Evolutionary conservation across 1,140 invertebrate species (phyloP).

Genomic region (Plectus sambesii): DNA sequence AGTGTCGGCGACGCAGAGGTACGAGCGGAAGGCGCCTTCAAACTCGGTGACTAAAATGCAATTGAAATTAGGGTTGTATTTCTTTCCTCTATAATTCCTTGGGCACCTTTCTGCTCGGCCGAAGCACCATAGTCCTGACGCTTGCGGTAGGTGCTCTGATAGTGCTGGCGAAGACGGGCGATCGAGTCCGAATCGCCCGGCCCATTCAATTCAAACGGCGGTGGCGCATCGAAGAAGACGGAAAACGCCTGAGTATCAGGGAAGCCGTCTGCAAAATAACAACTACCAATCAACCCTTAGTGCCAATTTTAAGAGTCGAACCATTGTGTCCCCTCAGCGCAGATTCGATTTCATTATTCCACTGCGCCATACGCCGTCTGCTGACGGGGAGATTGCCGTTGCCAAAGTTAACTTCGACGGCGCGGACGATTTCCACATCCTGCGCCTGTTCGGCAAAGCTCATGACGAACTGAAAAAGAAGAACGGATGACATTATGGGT

Average conservation of each 20-base stretch:
- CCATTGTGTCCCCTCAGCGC: conserved; percentile 62
- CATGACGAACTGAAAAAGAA: conserved; percentile 67
- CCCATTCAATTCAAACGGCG: conserved; percentile 12
- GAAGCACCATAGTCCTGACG: conserved; percentile 1
- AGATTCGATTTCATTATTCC: conserved; percentile 48
- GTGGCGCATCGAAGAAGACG: conserved; percentile 6
- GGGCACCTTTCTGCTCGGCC: too few species aligned
- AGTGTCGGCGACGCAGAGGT: background rate
- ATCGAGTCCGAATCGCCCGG: conserved; percentile 18
- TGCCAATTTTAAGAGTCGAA: conserved; percentile 61
- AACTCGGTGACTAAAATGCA: too few species aligned
- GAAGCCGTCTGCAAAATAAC: background rate
- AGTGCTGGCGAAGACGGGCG: conserved; percentile 20
- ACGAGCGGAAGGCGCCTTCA: background rate
- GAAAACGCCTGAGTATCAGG: conserved; percentile 2
- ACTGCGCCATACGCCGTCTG: conserved; percentile 53
- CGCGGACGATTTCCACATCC: conserved; percentile 79
- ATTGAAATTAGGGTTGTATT: too few species aligned
- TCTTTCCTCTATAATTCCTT: too few species aligned
- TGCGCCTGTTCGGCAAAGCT: conserved; percentile 88
- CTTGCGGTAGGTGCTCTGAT: background rate
- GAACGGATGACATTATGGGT: too few species aligned
- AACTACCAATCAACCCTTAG: conserved; percentile 22
- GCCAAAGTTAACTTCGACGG: too few species aligned
- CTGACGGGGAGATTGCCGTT: too few species aligned